These are phyloP conservation scores for Ptilorrhoa leucosticta DNA, from an alignment of 2,113 vertebrate genomes.

Conservation along the genomic window DNA sequence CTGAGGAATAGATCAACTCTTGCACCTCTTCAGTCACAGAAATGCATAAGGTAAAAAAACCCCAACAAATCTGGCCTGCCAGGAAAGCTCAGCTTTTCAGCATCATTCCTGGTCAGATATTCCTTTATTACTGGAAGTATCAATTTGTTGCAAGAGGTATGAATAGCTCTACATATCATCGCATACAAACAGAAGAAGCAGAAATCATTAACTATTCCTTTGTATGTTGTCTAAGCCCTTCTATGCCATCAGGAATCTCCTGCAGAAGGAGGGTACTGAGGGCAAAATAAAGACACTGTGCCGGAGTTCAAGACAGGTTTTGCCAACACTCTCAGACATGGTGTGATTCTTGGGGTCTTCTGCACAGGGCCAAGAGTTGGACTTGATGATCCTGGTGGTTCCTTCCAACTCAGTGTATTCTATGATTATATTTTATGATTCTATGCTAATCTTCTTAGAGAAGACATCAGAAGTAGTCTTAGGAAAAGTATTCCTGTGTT, in stretches of 20 bases:
- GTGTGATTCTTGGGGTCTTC: neutral
- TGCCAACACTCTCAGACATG: neutral
- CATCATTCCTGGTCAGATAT: neutral
- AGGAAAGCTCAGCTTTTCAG: neutral
- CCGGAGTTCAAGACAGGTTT: fast-evolving
- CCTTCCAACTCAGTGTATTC: neutral
- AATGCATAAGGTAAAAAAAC: neutral
- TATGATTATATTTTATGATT: neutral
- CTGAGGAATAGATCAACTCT: neutral
- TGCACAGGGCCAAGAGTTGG: neutral
- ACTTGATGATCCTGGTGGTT: neutral
- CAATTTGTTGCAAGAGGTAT: neutral
- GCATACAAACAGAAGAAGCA: neutral
- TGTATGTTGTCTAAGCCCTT: neutral
- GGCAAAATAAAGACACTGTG: neutral
- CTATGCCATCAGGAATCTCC: neutral
- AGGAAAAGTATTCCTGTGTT: neutral
- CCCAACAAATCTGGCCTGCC: neutral
- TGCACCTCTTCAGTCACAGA: neutral
- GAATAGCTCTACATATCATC: neutral
- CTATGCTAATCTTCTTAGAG: neutral
- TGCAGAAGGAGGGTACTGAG: neutral
- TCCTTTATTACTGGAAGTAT: neutral
- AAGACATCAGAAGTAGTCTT: neutral
- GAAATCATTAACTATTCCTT: neutral